Percentiles rank a stretch among this genome's conserved stretches.
Conservation (phyloP, 2,797 vertebrate genomes). For the Sebastes wilsoni region DNA sequence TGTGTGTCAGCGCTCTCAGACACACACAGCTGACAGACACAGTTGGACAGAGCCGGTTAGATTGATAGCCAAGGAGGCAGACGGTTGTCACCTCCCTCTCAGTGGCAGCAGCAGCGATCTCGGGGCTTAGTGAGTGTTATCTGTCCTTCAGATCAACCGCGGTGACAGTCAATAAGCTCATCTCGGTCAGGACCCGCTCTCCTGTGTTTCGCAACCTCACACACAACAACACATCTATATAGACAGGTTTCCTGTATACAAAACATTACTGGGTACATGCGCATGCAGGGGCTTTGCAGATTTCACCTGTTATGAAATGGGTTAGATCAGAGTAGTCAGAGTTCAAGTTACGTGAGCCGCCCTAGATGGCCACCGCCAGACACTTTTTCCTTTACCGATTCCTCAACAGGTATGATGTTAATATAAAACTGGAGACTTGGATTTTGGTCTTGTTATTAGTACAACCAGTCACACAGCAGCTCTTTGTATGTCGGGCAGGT, state of each 20-base stretch:
- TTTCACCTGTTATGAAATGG: no score
- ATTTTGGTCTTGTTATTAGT: no score
- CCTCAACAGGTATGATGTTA: no score
- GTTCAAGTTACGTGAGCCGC: no score
- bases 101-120: slow-evolving; percentile 16
- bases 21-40: slow-evolving; percentile 7
- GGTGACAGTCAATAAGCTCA: slow-evolving; percentile 49
- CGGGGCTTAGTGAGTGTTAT: slow-evolving; percentile 28
- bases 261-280: no score
- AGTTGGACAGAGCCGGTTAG: neutral
- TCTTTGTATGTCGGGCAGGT: no score
- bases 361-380: no score
- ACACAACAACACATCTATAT: neutral
- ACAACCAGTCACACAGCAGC: no score
- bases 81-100: slow-evolving; percentile 7
- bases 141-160: slow-evolving; percentile 51
- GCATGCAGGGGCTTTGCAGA: no score
- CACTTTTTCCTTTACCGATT: no score
- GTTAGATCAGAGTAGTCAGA: no score
- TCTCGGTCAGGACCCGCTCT: slow-evolving; percentile 1
- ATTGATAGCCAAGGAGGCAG: slow-evolving; percentile 33
- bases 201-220: neutral
- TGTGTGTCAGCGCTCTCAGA: neutral
- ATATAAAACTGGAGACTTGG: no score
- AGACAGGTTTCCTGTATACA: neutral